These are phyloP conservation scores for Papilio helenus DNA, from an alignment of 1,140 invertebrate species.

Conservation along the genomic window DNA sequence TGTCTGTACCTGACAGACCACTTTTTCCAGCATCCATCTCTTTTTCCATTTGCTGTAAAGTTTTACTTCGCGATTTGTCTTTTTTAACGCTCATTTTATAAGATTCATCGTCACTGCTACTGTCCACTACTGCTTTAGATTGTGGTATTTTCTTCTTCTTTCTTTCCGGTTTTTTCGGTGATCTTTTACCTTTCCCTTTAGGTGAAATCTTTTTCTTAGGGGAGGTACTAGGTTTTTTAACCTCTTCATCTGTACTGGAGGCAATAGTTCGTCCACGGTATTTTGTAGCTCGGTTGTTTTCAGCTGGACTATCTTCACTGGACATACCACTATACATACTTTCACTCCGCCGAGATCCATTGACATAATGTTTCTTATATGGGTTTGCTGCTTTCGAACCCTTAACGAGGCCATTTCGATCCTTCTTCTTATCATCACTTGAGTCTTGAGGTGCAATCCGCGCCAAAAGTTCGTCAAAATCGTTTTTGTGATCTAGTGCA, in stretches of 20 bases:
- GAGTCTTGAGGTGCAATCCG: slow-evolving; percentile 87
- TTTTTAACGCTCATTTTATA: slow-evolving; percentile 80
- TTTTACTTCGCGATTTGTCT: slow-evolving; percentile 83
- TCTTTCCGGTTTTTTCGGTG: slow-evolving; percentile 72
- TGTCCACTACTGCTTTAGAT: slow-evolving; percentile 81
- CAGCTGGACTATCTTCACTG: slow-evolving; percentile 84
- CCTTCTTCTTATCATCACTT: slow-evolving; percentile 86
- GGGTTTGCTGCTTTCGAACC: slow-evolving; percentile 84
- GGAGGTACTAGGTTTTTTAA: slow-evolving; percentile 66
- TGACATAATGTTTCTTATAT: slow-evolving; percentile 90
- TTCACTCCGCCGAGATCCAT: slow-evolving; percentile 87
- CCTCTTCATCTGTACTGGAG: slow-evolving; percentile 81
- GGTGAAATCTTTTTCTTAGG: slow-evolving; percentile 79
- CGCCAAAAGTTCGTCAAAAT: slow-evolving; percentile 88
- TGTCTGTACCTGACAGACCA: slow-evolving; percentile 87
- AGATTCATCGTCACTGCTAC: slow-evolving; percentile 84
- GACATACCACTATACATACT: slow-evolving; percentile 87
- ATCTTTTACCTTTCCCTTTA: slow-evolving; percentile 71
- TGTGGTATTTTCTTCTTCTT: slow-evolving; percentile 76
- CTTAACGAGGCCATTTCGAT: slow-evolving; percentile 88
- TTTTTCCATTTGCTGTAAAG: slow-evolving; percentile 88
- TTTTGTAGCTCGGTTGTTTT: slow-evolving; percentile 71
- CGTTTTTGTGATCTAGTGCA: slow-evolving; percentile 86
- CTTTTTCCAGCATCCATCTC: slow-evolving; percentile 84
- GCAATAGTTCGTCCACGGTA: slow-evolving; percentile 75